Evolutionary conservation across 2,113 vertebrate species (phyloP), one percentile per base, ranked within the genome.

Genomic region (Tiliqua scincoides): DNA sequence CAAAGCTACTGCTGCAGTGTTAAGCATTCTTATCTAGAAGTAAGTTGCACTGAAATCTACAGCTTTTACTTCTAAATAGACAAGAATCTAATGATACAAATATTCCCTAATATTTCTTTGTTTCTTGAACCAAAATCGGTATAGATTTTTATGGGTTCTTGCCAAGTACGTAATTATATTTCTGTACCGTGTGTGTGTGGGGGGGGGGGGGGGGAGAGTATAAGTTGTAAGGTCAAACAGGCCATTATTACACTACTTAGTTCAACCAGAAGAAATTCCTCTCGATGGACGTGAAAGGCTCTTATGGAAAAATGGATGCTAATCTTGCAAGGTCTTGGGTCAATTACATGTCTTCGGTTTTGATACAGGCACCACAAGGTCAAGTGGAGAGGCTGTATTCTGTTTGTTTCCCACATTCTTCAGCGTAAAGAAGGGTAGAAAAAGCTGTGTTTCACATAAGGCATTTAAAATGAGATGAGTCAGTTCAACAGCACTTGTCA

Each of bases 281-380:
- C n/a, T 54, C n/a, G 61, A 78, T 54, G 30, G 76, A 73, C 40
- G 21, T 48, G 40, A 87, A 88, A 85, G 80, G 10, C 2, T 79
- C 48, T 70, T 25, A 0, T 14, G 88, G 48, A 63, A 89, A n/a
- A 81, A 85, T 52, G 83, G 0, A 4, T 73, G 20, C 62, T 81
- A 72, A 89, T 67, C 86, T 52, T 74, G 40, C 68, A 77, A 70
- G 35, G 76, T 10, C 67, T 25, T 15, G 0, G 8, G 63, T 67
- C 82, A 43, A 6, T 83, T 90, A 40, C 57, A 23, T 32, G 54
- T 61, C 18, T 1, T 59, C 54, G 12, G 54, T 78, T 59, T 78
- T 7, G n/a, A 59, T 78, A 78, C 8, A 5, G 83, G 35, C 10
- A 70, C 0, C 57, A 23, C 40, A 89, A 74, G 11, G 76, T 74